Conservation (phyloP, 2,888 invertebrate genomes). For the Ptychoptera contaminata region DNA sequence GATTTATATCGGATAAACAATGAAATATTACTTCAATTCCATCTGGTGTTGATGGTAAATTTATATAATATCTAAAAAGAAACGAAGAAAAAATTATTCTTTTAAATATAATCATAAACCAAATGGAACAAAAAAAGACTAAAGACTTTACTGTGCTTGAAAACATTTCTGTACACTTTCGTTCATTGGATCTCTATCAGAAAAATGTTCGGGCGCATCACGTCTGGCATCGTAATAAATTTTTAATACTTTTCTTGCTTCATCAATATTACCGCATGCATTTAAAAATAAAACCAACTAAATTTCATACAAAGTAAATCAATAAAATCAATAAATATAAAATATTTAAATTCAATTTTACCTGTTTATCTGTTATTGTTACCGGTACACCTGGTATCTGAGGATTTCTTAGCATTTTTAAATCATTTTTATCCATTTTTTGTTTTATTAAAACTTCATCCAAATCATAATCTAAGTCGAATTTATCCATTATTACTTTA, state of each 20-base stretch:
- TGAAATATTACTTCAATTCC: slow-evolving; percentile 46
- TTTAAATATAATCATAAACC: neutral
- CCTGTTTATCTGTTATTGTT: slow-evolving; percentile 12
- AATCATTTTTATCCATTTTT: slow-evolving; percentile 6
- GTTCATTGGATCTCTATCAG: slow-evolving; percentile 33
- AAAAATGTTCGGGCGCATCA: slow-evolving; percentile 46
- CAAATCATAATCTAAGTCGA: slow-evolving; percentile 10
- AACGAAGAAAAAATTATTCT: neutral
- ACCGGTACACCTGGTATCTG: slow-evolving; percentile 8
- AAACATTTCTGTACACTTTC: slow-evolving; percentile 30
- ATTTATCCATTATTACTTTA: too few relatives aligned
- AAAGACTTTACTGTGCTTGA: slow-evolving; percentile 29
- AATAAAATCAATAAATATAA: too few relatives aligned
- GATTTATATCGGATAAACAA: slow-evolving; percentile 37
- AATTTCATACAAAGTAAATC: neutral
- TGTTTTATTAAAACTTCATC: slow-evolving; percentile 9
- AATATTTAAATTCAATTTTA: neutral
- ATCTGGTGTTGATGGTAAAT: slow-evolving; percentile 40
- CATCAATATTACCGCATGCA: slow-evolving; percentile 10
- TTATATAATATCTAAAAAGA: slow-evolving; percentile 37
- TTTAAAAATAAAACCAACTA: slow-evolving; percentile 12
- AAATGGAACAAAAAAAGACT: too few relatives aligned
- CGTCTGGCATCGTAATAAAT: slow-evolving; percentile 42
- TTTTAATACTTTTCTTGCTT: slow-evolving; percentile 24
- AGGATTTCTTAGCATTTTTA: slow-evolving; percentile 7